A percentile compares a stretch with the other conserved stretches of the same genome.
phyloP scores from a whole-genome alignment of 2,113 vertebrate species.

The Caranx ignobilis region DNA sequence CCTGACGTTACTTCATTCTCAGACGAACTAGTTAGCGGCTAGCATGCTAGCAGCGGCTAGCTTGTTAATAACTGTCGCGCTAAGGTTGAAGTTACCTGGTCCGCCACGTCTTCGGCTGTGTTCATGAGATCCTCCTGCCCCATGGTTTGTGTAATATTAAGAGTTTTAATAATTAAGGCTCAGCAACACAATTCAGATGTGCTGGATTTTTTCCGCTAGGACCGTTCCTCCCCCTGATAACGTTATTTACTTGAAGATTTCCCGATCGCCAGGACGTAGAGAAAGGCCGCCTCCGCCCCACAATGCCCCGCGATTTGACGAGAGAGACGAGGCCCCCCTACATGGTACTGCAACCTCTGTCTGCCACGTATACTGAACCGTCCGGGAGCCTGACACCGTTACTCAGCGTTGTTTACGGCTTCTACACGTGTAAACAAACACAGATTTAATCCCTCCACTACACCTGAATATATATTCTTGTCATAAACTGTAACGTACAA shows the following conservation, averaged over 20 bases:
- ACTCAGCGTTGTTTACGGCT: conserved; percentile 1
- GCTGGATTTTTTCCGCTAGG: conserved; percentile 7
- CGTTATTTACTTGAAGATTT: conserved; percentile 74
- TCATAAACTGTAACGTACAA: background rate
- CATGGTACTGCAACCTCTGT: conserved; percentile 66
- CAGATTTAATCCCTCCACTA: rapidly evolving
- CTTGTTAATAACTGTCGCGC: conserved; percentile 33
- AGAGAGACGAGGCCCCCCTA: conserved; percentile 55
- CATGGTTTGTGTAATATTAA: conserved; percentile 69
- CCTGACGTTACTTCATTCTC: conserved; percentile 17
- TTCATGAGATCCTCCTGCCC: conserved; percentile 86
- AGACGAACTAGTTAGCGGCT: conserved; percentile 59
- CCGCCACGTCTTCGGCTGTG: conserved; percentile 86
- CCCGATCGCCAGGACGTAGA: conserved; percentile 63
- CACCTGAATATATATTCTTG: background rate
- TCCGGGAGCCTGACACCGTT: background rate
- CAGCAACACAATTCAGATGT: background rate
- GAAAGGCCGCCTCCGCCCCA: conserved; percentile 87
- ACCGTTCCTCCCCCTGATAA: conserved; percentile 39
- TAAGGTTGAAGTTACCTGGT: conserved; percentile 81
- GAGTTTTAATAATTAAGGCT: conserved; percentile 20
- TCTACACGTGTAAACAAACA: conserved; percentile 26
- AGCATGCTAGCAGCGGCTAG: conserved; percentile 64
- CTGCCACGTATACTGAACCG: conserved; percentile 83
- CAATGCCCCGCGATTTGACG: conserved; percentile 83